Percentiles rank a stretch among this genome's conserved stretches.
These are phyloP conservation scores for Volucella zonaria DNA, from an alignment of 2,888 invertebrate genomes.

Conservation along the genomic window DNA sequence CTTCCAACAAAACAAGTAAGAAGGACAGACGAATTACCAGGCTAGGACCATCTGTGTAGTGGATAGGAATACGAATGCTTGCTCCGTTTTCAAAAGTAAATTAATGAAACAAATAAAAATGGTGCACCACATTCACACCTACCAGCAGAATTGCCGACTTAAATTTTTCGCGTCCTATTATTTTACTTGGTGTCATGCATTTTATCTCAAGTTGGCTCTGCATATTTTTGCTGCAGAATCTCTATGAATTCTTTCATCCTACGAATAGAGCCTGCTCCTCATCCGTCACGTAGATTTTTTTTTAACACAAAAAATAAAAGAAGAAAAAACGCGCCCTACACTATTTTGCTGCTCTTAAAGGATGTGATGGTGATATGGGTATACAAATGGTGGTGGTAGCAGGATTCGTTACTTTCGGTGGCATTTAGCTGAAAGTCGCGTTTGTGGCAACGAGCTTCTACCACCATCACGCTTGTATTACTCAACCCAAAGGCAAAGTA, in stretches of 20 bases:
- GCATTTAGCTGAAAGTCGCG: slow-evolving; percentile 54
- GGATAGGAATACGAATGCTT: too few relatives aligned
- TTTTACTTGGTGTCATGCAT: slow-evolving; percentile 28
- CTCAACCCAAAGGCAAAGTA: slow-evolving; percentile 62
- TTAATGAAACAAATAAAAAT: slow-evolving; percentile 27
- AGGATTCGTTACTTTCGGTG: slow-evolving; percentile 38
- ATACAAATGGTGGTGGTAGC: slow-evolving; percentile 7
- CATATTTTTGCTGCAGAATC: background rate
- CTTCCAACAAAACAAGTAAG: too few relatives aligned
- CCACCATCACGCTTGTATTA: slow-evolving; percentile 43
- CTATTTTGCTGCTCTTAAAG: slow-evolving; percentile 27
- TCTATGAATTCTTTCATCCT: slow-evolving; percentile 6
- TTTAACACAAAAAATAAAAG: background rate
- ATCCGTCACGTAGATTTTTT: background rate
- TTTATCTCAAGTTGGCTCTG: slow-evolving; percentile 10
- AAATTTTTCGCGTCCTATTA: slow-evolving; percentile 33
- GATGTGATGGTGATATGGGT: slow-evolving; percentile 14
- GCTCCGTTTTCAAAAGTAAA: slow-evolving; percentile 6
- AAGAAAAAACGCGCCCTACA: background rate
- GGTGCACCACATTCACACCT: slow-evolving; percentile 35
- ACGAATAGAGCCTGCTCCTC: background rate
- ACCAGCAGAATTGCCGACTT: slow-evolving; percentile 39
- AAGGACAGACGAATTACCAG: too few relatives aligned
- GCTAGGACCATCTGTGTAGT: too few relatives aligned
- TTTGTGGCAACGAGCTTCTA: slow-evolving; percentile 31